Percentiles rank a stretch among this genome's conserved stretches.
These are phyloP conservation scores for Scyliorhinus canicula DNA, from an alignment of 2,797 vertebrate genomes.

Conservation along the genomic window DNA sequence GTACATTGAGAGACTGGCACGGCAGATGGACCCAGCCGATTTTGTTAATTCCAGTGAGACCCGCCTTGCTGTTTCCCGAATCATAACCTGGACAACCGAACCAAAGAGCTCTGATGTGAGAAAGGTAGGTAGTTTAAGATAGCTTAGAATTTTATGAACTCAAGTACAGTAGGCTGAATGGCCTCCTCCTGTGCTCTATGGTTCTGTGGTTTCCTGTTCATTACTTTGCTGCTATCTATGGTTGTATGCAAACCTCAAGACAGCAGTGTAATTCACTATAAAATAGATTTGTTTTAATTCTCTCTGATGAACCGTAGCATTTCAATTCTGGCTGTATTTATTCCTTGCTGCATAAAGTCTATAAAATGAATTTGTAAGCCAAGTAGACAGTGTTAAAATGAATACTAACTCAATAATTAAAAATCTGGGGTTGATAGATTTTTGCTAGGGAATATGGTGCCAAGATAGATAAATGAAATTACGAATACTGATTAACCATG, in stretches of 20 bases:
- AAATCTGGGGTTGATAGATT: no score
- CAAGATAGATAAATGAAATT: no score
- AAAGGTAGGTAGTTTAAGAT: constrained; percentile 64
- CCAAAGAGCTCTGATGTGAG: constrained; percentile 94
- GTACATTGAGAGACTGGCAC: constrained; percentile 82
- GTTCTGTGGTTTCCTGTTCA: background rate
- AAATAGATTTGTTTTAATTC: background rate
- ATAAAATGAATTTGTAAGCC: background rate
- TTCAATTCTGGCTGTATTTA: background rate
- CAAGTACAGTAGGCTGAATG: background rate
- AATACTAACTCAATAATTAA: no score
- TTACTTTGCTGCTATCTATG: background rate
- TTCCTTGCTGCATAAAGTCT: background rate
- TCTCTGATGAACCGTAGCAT: background rate
- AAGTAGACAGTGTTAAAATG: background rate
- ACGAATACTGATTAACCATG: no score
- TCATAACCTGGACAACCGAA: constrained; percentile 96
- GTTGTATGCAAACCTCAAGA: background rate
- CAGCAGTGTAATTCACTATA: background rate
- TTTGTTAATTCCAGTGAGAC: constrained; percentile 93
- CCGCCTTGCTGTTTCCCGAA: constrained; percentile 84
- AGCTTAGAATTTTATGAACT: background rate
- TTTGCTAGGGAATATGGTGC: no score
- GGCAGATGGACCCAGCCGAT: constrained; percentile 90
- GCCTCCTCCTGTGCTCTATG: background rate